Evolutionary conservation across 2,888 invertebrate genomes (phyloP).

Genomic region (Diploptera punctata): DNA sequence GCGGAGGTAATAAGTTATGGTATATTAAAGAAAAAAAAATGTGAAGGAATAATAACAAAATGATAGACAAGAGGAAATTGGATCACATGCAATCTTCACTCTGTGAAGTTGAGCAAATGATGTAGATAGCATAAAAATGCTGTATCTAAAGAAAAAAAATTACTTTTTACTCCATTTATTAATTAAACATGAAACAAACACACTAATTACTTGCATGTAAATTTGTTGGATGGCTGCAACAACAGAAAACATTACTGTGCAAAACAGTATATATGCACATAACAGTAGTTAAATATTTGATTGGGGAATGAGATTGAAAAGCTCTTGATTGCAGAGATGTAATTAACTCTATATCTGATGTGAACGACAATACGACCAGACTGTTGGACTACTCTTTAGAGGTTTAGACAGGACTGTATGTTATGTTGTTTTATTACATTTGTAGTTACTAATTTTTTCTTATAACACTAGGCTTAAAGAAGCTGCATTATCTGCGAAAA

Average conservation of each 20-base stretch:
- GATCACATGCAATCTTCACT: too few relatives aligned
- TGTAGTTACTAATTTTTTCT: conserved; percentile 3
- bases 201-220: conserved; percentile 19
- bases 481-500: conserved; percentile 32
- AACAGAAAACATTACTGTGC: background rate
- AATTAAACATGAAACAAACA: conserved; percentile 6
- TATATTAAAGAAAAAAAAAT: background rate
- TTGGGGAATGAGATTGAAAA: conserved; percentile 21
- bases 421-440: conserved; percentile 4
- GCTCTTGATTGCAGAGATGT: too few relatives aligned
- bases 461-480: conserved; percentile 33
- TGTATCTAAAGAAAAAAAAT: background rate
- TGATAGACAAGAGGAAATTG: conserved; percentile 2
- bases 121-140: background rate
- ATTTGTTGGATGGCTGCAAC: conserved; percentile 17
- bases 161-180: background rate
- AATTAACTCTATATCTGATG: too few relatives aligned
- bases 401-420: background rate
- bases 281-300: conserved; percentile 10
- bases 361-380: too few relatives aligned
- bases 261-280: too few relatives aligned
- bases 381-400: too few relatives aligned
- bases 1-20: conserved; percentile 52
- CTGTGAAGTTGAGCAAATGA: background rate
- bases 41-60: conserved; percentile 3